phyloP scores from a whole-genome alignment of 2,113 vertebrate species.

The Galbula dea region DNA sequence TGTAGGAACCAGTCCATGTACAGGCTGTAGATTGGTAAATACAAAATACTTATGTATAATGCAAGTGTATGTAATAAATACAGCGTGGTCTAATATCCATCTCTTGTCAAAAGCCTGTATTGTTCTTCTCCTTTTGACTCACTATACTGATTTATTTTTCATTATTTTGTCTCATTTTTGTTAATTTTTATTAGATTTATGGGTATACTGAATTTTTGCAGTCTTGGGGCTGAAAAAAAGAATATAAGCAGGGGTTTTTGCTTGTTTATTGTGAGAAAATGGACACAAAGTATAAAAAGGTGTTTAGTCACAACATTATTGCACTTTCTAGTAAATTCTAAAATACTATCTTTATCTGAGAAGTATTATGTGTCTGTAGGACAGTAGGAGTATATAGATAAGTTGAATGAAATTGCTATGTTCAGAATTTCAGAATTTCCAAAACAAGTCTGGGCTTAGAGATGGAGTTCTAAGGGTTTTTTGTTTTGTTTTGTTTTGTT shows the following conservation, averaged over 20 bases:
- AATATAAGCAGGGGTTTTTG: neutral
- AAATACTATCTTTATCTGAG: neutral
- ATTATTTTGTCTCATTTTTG: neutral
- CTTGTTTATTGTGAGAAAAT: neutral
- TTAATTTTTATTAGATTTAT: neutral
- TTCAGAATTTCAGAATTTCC: neutral
- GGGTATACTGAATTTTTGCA: neutral
- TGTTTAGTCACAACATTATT: neutral
- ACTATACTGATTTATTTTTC: neutral
- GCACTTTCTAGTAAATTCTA: neutral
- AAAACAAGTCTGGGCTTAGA: neutral
- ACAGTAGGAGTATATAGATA: neutral
- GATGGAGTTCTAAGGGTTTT: neutral
- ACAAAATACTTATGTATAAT: neutral
- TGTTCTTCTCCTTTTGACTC: neutral
- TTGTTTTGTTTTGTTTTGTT: too few species aligned
- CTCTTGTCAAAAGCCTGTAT: neutral
- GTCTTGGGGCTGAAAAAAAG: neutral
- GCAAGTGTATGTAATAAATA: neutral
- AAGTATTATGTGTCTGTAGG: neutral
- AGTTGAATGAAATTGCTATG: neutral
- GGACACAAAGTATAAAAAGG: neutral
- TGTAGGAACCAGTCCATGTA: neutral
- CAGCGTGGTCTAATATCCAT: neutral
- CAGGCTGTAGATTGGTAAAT: neutral